Base-by-base conservation (phyloP, 2,888 invertebrate species). In the Callyntrura guangdongensis region DNA sequence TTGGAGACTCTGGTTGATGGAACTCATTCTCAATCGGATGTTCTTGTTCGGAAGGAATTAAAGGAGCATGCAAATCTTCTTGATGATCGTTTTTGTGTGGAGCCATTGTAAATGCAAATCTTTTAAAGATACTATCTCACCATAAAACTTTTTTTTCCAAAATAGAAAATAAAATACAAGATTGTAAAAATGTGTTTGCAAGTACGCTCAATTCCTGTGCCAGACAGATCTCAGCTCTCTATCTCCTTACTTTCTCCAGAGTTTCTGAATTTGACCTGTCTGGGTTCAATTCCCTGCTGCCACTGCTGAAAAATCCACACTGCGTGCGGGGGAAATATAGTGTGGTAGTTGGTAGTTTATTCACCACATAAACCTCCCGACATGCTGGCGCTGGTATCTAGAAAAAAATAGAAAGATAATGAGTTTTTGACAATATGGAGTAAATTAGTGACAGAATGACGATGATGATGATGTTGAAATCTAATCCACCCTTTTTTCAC, bases 401-500 rank as follows among this genome's bases (percentile, higher is more conserved):
- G 17, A 64, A 1, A 36, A 45, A 74, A 45, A 45, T 47, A 20
- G 49, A 74, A 74, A 45, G 45, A 49, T 45, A 77, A 53, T 77
- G 53, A 77, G 25, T 77, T 77, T 49, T 49, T 53, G 49, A 25
- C 77, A 77, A 77, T 77, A 77, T 77, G 77, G 77, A 77, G 77
- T 22, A 77, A 77, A 77, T 77, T 77, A 77, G 53, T 53, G 77
- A 36, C 53, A 22, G 22, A 36, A 2, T 77, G 53, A 77, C 22
- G 53, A 49, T 14, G 45, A 67, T 25, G 17, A 53, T 77, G 53
- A 12, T 77, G 53, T 25, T 77, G 77, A 77, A 53, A 77, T 77
- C 11, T 77, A 53, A 77, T 77, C 77, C 53, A 53, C 53, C 77
- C 77, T 77, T 77, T 49, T 74, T 49, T 77, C 53, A 25, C 77